These are phyloP conservation scores for Entomyzon cyanotis DNA, from an alignment of 2,113 vertebrate genomes.

Conservation along the genomic window DNA sequence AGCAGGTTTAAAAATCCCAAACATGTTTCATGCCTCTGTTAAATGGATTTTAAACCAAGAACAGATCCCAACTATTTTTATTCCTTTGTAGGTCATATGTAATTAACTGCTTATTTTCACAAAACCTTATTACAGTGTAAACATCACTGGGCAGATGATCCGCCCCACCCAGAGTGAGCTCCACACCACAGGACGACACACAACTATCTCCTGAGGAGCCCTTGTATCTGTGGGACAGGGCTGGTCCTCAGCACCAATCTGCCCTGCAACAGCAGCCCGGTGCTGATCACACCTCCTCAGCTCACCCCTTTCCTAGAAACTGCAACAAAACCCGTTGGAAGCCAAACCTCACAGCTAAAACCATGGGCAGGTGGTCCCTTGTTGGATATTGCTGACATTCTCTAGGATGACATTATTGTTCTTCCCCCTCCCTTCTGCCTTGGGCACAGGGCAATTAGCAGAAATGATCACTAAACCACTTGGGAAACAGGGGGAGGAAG, in stretches of 20 bases:
- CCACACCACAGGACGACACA: neutral
- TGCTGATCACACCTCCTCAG: neutral
- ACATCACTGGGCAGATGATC: constrained; percentile 21
- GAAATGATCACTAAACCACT: constrained; percentile 3
- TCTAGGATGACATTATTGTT: neutral
- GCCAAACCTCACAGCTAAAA: neutral
- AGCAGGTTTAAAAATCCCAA: neutral
- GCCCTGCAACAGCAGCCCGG: neutral
- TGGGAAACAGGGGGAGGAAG: neutral
- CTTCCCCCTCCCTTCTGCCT: neutral
- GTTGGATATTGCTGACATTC: neutral
- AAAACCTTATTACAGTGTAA: constrained; percentile 51
- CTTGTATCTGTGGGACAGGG: neutral
- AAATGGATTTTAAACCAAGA: constrained; percentile 20
- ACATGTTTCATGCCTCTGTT: neutral
- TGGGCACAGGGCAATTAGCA: constrained; percentile 12
- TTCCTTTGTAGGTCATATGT: constrained; percentile 42
- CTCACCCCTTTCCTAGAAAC: neutral
- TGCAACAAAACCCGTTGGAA: neutral
- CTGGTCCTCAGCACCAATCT: neutral
- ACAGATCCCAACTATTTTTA: constrained; percentile 4
- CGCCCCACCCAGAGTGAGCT: constrained; percentile 9
- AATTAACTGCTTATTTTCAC: constrained; percentile 61
- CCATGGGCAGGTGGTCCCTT: neutral
- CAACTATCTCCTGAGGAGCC: neutral